Percentiles rank a stretch among this genome's conserved stretches.
phyloP scores from a whole-genome alignment of 2,888 invertebrate species.

The Agriopis aurantiaria region DNA sequence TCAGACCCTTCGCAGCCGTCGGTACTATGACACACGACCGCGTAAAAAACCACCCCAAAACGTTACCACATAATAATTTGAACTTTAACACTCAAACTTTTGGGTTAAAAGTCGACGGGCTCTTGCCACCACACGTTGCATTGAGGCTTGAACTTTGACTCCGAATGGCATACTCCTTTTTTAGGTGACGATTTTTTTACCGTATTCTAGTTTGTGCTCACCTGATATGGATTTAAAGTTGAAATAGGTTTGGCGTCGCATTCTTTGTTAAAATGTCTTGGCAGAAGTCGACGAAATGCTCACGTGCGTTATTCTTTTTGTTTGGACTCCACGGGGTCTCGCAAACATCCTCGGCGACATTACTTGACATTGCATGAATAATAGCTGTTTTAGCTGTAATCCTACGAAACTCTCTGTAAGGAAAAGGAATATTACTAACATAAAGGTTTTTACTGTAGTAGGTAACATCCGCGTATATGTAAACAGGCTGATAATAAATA shows the following conservation, averaged over 20 bases:
- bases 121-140: conserved; percentile 51
- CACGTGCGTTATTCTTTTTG: conserved; percentile 72
- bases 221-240: conserved; percentile 47
- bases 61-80: conserved; percentile 48
- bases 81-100: conserved; percentile 53
- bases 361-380: conserved; percentile 60
- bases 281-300: conserved; percentile 62
- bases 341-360: conserved; percentile 56
- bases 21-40: conserved; percentile 66
- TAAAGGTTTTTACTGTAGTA: neutral
- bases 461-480: neutral
- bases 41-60: conserved; percentile 63
- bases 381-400: conserved; percentile 39
- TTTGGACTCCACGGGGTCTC: conserved; percentile 55
- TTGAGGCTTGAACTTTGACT: conserved; percentile 75
- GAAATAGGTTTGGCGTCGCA: conserved; percentile 43
- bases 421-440: conserved; percentile 24
- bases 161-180: conserved; percentile 62
- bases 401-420: conserved; percentile 24
- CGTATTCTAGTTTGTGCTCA: conserved; percentile 50
- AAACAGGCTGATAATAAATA: conserved; percentile 4
- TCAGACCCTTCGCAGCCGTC: conserved; percentile 54
- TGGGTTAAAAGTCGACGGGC: conserved; percentile 49
- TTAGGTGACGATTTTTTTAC: conserved; percentile 45
- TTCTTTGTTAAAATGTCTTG: conserved; percentile 60